phyloP scores from a whole-genome alignment of 1,140 invertebrate genomes.

The Bilobella aurantiaca region DNA sequence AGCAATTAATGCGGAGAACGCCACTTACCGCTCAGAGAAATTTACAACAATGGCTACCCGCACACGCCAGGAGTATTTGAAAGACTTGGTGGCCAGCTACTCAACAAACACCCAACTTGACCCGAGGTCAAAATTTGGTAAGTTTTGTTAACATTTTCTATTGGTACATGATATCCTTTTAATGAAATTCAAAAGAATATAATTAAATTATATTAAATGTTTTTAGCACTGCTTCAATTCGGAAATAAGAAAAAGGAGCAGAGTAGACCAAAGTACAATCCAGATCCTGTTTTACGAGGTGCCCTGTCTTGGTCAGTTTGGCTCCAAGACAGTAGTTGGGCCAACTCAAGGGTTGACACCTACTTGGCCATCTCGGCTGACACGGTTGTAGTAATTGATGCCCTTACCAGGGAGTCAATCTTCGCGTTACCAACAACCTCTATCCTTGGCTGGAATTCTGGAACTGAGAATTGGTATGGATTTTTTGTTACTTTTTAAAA shows the following conservation, averaged over 20 bases:
- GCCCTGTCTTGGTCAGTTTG: slow-evolving; percentile 68
- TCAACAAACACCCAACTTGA: slow-evolving; percentile 66
- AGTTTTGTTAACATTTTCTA: slow-evolving; percentile 19
- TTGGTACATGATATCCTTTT: no score
- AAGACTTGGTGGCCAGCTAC: slow-evolving; percentile 79
- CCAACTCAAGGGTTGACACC: slow-evolving; percentile 60
- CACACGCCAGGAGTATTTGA: slow-evolving; percentile 90
- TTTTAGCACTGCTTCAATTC: slow-evolving; percentile 49
- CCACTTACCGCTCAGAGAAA: slow-evolving; percentile 88
- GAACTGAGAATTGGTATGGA: slow-evolving; percentile 29
- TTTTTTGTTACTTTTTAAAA: slow-evolving; percentile 42
- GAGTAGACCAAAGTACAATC: slow-evolving; percentile 53
- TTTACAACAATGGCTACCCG: slow-evolving; percentile 94
- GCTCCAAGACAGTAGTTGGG: slow-evolving; percentile 58
- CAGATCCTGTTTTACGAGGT: slow-evolving; percentile 54
- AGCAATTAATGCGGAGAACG: slow-evolving; percentile 96
- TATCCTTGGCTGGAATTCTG: slow-evolving; percentile 69
- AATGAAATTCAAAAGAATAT: no score
- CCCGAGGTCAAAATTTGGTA: slow-evolving; percentile 36
- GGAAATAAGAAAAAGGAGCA: slow-evolving; percentile 61
- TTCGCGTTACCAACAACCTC: slow-evolving; percentile 74
- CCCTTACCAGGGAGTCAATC: slow-evolving; percentile 67
- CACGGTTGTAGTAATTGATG: slow-evolving; percentile 75
- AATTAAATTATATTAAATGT: no score
- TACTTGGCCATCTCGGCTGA: slow-evolving; percentile 79